Evolutionary conservation across 1,140 invertebrate species (phyloP), one percentile per base, ranked within the genome.

Genomic region (Anoplophora glabripennis): DNA sequence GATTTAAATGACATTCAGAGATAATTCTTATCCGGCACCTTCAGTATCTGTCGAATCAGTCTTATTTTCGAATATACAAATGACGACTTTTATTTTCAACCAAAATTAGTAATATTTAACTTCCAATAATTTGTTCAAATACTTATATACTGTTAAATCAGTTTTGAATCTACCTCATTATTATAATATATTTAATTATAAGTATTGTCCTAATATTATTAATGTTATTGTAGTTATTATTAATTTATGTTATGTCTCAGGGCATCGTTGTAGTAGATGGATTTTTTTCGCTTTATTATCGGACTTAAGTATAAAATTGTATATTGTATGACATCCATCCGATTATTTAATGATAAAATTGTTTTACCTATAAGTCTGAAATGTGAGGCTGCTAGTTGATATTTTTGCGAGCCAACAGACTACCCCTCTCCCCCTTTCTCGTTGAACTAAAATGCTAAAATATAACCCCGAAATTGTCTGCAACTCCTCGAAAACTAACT

Each of bases 181-280:
- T 61, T 58, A 57, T 61, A 61, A 45, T 41, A 37, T 52, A 35
- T 41, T 52, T 52, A 33, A 15, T 33, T 52, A 38, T 40, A 52
- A 52, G 62, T 64, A 57, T 68, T 59, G 49, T 65, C 54, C 48
- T 67, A 68, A 60, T 61, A 62, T 61, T 57, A 52, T 52, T 40
- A 40, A 52, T 52, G 49, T 52, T 52, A 52, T 14, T 45, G 15
- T 45, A 45, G 42, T 53, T 61, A 53, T 56, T 60, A 57, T 63
- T 67, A 57, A 65, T 61, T 64, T 61, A 62, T 61, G 38, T 64
- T 61, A 55, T 59, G 53, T 68, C 66, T 68, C 66, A 68, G 66
- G 66, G 66, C 65, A 67, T 57, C 47, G 51, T 60, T 66, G 59
- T 37, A 53, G 35, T 59, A 40, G 49, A 52, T 38, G 36, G 34